Evolutionary conservation across 2,113 vertebrate genomes (phyloP), one percentile per base, ranked within the genome.

Genomic region (Peromyscus polionotus): DNA sequence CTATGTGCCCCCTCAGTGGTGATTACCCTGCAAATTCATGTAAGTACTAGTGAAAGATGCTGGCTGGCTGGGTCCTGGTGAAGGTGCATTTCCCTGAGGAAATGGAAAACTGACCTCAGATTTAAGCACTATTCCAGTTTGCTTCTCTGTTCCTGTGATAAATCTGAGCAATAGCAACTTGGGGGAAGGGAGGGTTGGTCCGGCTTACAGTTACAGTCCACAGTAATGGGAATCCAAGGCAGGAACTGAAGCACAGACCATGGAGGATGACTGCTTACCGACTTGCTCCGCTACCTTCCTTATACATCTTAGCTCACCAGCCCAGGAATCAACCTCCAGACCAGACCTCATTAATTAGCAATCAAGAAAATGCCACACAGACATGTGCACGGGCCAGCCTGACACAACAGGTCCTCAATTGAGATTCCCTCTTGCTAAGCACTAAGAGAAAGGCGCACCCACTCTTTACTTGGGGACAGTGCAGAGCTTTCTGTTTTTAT

Each of bases 1-100:
- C 99, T 99, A 99, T 92, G 99, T 99, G 98, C 99, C 99, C 98
- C 99, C 99, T 19, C 99, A 99, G 98, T 99, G 99, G 99, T 99
- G 99, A 99, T 99, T 98, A 97, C 97, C 97, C 97, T 98, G 98
- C 98, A 99, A n/a, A 98, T 96, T 98, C 48, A 98, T 96, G 99
- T 99, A 98, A 99, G 99, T 99, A 72, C 72, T 0, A 0, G 1
- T 28, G 22, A 88, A 65, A 14, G 26, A 4, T 83, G 54, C 13
- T 48, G 22, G 31, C 77, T 61, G 31, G 31, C 12, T 59, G 1
- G 10, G 24, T 24, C 59, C 59, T 61, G 57, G 14, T 3, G 31
- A 16, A 48, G 63, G 13, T 79, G 61, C 28, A 0, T 65, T 42
- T 88, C n/a, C 24, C 26, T 17, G 67, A 73, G 67, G 76, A 87